These are phyloP conservation scores for Nomada goodeniana DNA, from an alignment of 2,888 invertebrate genomes.

Conservation along the genomic window DNA sequence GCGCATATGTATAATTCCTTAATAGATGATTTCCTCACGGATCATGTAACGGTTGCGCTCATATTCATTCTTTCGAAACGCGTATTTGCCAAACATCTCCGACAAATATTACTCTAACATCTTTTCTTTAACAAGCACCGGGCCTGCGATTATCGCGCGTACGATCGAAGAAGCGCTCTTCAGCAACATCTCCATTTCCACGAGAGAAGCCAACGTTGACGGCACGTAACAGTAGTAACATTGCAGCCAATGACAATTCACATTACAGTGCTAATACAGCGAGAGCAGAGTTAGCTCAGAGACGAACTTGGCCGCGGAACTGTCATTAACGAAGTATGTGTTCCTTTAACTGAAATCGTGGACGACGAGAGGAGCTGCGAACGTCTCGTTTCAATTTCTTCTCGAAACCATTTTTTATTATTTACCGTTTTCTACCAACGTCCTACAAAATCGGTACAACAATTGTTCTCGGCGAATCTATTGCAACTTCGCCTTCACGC, in stretches of 20 bases:
- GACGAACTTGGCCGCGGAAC: not conserved
- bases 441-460: constrained; percentile 10
- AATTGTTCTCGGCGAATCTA: not conserved
- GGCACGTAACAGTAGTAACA: constrained; percentile 46
- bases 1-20: constrained; percentile 36
- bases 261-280: constrained; percentile 23
- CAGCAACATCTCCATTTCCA: not conserved
- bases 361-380: constrained; percentile 33
- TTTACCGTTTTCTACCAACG: not conserved
- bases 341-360: constrained; percentile 21
- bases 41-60: not conserved
- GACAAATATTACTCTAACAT: constrained; percentile 22
- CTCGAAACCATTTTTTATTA: not conserved
- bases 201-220: constrained; percentile 19
- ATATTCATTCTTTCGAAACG: not conserved
- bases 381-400: constrained; percentile 33
- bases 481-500: not conserved
- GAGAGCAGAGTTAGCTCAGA: not conserved
- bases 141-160: constrained; percentile 28
- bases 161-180: not conserved
- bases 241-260: constrained; percentile 34
- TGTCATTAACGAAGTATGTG: not conserved
- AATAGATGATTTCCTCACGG: constrained; percentile 25
- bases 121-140: constrained; percentile 30
- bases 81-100: not conserved